Base-by-base conservation (phyloP, 2,888 invertebrate species). In the Drosophila paramelanica region DNA sequence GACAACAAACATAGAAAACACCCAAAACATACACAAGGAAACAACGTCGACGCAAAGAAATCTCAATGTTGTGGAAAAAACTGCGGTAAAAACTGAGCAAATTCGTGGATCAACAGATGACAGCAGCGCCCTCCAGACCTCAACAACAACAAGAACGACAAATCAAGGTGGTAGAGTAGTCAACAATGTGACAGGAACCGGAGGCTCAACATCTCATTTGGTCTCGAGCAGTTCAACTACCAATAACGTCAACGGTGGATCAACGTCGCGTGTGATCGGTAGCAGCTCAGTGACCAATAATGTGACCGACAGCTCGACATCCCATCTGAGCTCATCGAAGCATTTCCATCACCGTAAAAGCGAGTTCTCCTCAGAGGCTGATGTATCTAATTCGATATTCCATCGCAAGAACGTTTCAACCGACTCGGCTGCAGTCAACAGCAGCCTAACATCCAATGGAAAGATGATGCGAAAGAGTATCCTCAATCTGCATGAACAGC, bases 381-480 rank as follows among this genome's bases (percentile, higher is more conserved):
- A 96, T 79, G 94, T 96, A 3, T 94, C 94, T 52, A 97, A 97
- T 88, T 94, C 96, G 43, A 95, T 97, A 46, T 93, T 97, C 38
- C 96, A 97, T 90, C 94, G 97, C 43, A 96, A 96, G 66, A 88
- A 68, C 46, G 50, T 76, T 4, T 71, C 89, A 5, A 77, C 64
- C 6, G 91, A 92, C 45, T 86, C 82, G 5, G 84, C 79, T 57
- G 87, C 84, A 11, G 77, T 87, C 45, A 84, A 81, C 57, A 89
- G 91, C 23, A 91, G 91, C 33, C 72, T 91, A 2, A 90, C 90
- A 5, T 90, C 91, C 0, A 91, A 87, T 60, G 96, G 96, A 17
- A 95, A 96, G 25, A 95, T 96, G 72, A 96, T 96, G 91, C 94
- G 96, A 53, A 96, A 96, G 91, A 97, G 96, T 65, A 96, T 97